Conservation (phyloP, 2,888 invertebrate genomes). For the Hirudinaria manillensis region DNA sequence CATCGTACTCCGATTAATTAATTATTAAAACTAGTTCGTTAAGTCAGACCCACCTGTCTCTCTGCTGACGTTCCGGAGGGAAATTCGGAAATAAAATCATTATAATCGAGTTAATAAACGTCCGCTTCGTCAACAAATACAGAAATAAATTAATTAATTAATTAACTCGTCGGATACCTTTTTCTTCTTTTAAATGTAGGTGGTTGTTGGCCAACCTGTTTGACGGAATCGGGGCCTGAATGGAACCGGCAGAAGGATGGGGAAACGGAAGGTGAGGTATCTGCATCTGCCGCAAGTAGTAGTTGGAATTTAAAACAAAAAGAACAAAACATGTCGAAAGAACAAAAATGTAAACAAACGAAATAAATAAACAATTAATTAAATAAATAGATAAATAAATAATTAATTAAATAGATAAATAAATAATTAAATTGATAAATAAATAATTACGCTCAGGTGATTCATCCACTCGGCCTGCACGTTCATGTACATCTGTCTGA, state of each 20-base stretch:
- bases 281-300: conserved; percentile 82
- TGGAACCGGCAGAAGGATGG: conserved; percentile 48
- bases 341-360: background rate
- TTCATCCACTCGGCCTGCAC: conserved; percentile 38
- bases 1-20: too few relatives aligned
- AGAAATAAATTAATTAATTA: background rate
- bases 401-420: too few relatives aligned
- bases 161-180: conserved; percentile 40
- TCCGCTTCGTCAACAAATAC: background rate
- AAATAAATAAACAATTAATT: too few relatives aligned
- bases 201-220: conserved; percentile 35
- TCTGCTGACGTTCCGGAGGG: background rate
- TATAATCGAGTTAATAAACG: background rate
- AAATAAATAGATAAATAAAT: too few relatives aligned
- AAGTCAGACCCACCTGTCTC: conserved; percentile 4
- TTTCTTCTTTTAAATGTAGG: conserved; percentile 48
- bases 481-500: conserved; percentile 36
- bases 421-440: too few relatives aligned
- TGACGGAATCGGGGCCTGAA: background rate
- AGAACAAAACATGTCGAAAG: too few relatives aligned
- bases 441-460: conserved; percentile 38
- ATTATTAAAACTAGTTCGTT: background rate
- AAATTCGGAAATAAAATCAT: background rate
- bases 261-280: conserved; percentile 58
- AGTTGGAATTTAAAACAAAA: too few relatives aligned